Conservation (phyloP, 2,113 vertebrate genomes). For the Cyprinodon variegatus region DNA sequence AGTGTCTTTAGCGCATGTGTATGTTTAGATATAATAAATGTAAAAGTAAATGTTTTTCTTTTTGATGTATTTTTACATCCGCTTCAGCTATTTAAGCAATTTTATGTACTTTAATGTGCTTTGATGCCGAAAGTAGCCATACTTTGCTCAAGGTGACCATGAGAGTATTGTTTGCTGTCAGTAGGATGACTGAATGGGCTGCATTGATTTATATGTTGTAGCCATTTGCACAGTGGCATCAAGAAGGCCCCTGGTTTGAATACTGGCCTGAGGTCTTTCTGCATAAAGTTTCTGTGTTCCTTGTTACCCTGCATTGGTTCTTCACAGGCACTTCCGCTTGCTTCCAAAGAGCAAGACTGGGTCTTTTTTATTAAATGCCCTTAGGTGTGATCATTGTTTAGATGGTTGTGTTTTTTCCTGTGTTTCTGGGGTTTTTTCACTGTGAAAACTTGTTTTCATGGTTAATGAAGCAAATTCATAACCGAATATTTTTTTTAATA, state of each 20-base stretch:
- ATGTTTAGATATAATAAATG: background rate
- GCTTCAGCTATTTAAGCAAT: background rate
- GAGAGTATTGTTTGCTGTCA: background rate
- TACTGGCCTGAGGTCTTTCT: background rate
- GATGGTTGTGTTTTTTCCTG: background rate
- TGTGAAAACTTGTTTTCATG: no score
- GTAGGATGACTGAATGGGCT: no score
- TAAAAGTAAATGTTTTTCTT: background rate
- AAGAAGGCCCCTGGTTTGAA: background rate
- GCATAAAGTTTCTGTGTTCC: no score
- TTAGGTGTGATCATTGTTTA: background rate
- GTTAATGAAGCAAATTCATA: no score
- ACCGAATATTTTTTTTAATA: no score
- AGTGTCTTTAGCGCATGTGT: conserved; percentile 10
- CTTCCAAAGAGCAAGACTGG: no score
- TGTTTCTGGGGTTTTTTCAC: no score
- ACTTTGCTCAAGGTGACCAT: background rate
- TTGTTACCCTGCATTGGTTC: no score
- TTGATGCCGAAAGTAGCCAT: background rate
- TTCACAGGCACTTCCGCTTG: no score
- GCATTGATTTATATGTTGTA: no score
- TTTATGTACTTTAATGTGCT: background rate
- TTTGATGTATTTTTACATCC: background rate
- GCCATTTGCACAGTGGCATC: no score
- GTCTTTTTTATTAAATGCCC: no score